Base-by-base conservation (phyloP, 2,888 invertebrate genomes). In the Cephonodes hylas region DNA sequence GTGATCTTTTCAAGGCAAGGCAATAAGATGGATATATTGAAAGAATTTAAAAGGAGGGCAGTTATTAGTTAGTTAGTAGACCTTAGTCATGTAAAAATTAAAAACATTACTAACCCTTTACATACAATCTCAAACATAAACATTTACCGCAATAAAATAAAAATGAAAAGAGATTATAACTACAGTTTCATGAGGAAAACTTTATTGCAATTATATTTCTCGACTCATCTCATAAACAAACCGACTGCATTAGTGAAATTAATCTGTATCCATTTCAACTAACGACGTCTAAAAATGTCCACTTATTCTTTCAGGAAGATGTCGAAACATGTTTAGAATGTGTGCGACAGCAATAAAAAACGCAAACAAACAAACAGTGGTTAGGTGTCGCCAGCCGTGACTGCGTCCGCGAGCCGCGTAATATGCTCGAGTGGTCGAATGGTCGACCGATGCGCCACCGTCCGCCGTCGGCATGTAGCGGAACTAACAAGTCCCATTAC, bases 401-500 rank as follows among this genome's bases (percentile, higher is more conserved):
- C 85, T 66, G 22, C n/a, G n/a, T n/a, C n/a, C n/a, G n/a, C 42
- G 18, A 65, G 53, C 46, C 64, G 71, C 71, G 76, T 75, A 73
- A 76, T 38, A 38, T 38, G 34, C 34, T 34, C 34, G 34, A 82
- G 73, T 77, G 73, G 75, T 74, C 74, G 78, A 75, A 64, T 58
- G 63, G 27, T 61, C 62, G 59, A 72, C 71, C 68, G 72, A 69
- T 66, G 74, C 74, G 73, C 66, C 64, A 64, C 74, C 74, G 73
- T 64, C 63, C 61, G 53, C 71, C 68, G 73, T 73, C 70, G 81
- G 80, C 77, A 85, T 84, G 85, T 88, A 77, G 88, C 87, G 91
- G 89, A 90, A 91, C 89, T 89, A 89, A 91, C 79, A 68, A 83
- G 80, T 68, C 69, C 68, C 78, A 84, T 86, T 87, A 88, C 74